phyloP scores from a whole-genome alignment of 2,888 invertebrate genomes.

The Brenthis hecate region DNA sequence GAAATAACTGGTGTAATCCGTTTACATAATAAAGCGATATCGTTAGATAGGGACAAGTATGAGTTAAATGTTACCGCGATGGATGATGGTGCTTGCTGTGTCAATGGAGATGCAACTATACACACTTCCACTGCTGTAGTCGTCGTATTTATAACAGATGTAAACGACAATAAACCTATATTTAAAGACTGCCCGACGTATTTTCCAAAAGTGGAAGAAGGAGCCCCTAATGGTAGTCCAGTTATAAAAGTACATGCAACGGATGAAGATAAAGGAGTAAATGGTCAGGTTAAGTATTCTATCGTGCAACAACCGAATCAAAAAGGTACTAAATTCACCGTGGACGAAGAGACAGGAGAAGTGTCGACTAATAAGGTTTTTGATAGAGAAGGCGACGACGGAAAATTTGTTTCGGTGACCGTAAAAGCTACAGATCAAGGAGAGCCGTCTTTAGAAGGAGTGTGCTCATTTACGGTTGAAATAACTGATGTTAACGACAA shows the following conservation, averaged over 20 bases:
- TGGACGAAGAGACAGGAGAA: constrained; percentile 97
- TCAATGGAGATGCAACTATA: constrained; percentile 92
- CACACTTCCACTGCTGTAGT: constrained; percentile 97
- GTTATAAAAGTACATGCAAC: constrained; percentile 97
- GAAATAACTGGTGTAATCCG: constrained; percentile 97
- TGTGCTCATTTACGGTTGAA: constrained; percentile 98
- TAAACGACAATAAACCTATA: constrained; percentile 97
- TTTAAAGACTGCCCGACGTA: constrained; percentile 97
- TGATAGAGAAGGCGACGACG: constrained; percentile 97
- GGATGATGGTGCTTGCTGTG: constrained; percentile 98
- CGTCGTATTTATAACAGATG: constrained; percentile 97
- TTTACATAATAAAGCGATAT: constrained; percentile 92
- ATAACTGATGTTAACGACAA: constrained; percentile 99
- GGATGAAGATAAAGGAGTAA: constrained; percentile 97
- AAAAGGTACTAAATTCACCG: constrained; percentile 96
- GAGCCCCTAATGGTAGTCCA: constrained; percentile 95
- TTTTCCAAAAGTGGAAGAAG: constrained; percentile 96
- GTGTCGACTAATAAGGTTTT: constrained; percentile 98
- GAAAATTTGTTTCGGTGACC: constrained; percentile 97
- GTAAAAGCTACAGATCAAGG: constrained; percentile 99
- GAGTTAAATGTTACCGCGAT: constrained; percentile 98
- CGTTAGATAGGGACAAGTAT: constrained; percentile 95
- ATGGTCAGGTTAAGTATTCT: constrained; percentile 97
- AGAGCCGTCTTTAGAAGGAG: constrained; percentile 98
- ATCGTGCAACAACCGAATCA: constrained; percentile 97